phyloP scores from a whole-genome alignment of 2,888 invertebrate species.

The Ectemnius lituratus region DNA sequence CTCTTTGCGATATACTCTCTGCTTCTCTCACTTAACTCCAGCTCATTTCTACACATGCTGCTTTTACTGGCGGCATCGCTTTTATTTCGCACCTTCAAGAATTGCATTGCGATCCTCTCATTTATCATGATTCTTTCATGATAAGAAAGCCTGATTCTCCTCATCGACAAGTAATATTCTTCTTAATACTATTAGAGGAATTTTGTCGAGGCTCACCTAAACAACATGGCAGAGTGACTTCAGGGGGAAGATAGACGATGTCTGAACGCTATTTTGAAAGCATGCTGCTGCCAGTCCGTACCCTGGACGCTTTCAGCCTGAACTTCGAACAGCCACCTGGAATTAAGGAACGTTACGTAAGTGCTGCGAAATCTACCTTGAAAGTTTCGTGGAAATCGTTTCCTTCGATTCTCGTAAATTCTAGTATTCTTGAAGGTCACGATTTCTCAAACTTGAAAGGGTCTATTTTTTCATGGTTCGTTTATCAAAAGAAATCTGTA shows the following conservation, averaged over 20 bases:
- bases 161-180: no score
- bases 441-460: no score
- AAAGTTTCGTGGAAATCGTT: neutral
- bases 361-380: neutral
- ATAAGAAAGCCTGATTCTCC: no score
- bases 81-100: no score
- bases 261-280: conserved; percentile 70
- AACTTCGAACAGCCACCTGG: conserved; percentile 73
- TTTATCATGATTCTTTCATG: no score
- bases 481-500: no score
- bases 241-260: conserved; percentile 71
- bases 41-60: no score
- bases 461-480: no score
- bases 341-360: conserved; percentile 32
- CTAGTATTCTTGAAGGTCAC: no score
- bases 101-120: no score
- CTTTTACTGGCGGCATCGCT: no score
- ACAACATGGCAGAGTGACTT: conserved; percentile 75
- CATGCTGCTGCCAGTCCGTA: conserved; percentile 71
- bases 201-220: conserved; percentile 67
- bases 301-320: conserved; percentile 68
- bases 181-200: neutral
- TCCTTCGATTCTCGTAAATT: neutral
- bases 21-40: no score
- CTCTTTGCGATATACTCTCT: conserved; percentile 29